These are phyloP conservation scores for Vombatus ursinus DNA, from an alignment of 2,113 vertebrate species.

Conservation along the genomic window DNA sequence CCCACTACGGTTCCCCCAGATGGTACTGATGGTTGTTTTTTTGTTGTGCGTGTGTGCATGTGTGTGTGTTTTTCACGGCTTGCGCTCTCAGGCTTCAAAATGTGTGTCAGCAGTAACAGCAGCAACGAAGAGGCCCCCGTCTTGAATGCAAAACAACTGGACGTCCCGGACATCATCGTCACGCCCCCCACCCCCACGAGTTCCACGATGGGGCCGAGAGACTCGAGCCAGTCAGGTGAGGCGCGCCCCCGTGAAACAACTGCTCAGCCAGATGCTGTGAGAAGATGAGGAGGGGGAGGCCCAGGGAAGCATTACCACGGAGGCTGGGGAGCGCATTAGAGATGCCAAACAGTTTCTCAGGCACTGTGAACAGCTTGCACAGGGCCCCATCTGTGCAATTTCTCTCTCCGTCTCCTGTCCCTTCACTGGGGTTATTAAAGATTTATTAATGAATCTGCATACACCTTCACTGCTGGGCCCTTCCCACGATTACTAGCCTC, in stretches of 20 bases:
- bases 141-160: conserved; percentile 68
- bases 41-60: conserved; percentile 15
- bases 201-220: conserved; percentile 59
- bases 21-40: conserved; percentile 57
- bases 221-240: conserved; percentile 47
- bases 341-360: background rate
- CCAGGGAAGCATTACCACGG: background rate
- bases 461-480: background rate
- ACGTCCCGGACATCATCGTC: conserved; percentile 85
- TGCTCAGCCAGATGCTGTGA: conserved; percentile 14
- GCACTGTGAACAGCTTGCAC: background rate
- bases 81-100: conserved; percentile 80
- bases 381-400: background rate
- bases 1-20: background rate
- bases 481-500: background rate
- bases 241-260: rapidly evolving
- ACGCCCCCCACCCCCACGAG: conserved; percentile 85
- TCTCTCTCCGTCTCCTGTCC: background rate
- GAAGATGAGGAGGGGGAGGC: background rate
- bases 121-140: background rate
- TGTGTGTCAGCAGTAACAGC: conserved; percentile 75
- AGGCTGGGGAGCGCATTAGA: background rate
- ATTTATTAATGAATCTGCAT: background rate
- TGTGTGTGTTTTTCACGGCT: conserved; percentile 33
- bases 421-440: background rate